Conservation (phyloP, 2,113 vertebrate species). For the Nibea albiflora region DNA sequence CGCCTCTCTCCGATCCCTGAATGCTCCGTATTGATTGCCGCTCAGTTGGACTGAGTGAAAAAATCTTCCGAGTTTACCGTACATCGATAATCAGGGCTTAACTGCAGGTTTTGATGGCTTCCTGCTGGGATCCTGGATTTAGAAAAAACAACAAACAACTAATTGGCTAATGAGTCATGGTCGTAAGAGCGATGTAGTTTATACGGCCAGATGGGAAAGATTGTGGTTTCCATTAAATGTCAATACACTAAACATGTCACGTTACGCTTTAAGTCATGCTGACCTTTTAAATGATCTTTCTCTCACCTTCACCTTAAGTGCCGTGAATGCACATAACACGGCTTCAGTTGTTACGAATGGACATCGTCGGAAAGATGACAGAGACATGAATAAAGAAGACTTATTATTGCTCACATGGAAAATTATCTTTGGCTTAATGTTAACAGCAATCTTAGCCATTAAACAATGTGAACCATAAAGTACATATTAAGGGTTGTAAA, state of each 20-base stretch:
- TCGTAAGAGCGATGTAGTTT: conserved; percentile 11
- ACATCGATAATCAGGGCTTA: conserved; percentile 45
- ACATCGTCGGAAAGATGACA: background rate
- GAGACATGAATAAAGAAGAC: background rate
- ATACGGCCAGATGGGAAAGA: conserved; percentile 23
- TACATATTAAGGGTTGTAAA: too few species aligned
- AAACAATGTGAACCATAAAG: too few species aligned
- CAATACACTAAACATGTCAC: background rate
- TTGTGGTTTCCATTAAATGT: conserved; percentile 9
- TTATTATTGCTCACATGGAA: background rate
- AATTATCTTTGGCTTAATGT: background rate
- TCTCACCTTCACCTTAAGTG: background rate
- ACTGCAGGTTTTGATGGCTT: conserved; percentile 39
- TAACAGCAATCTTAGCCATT: background rate
- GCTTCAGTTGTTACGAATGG: too few species aligned
- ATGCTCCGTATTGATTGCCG: conserved; percentile 44
- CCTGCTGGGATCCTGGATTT: conserved; percentile 29
- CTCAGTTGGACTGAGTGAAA: conserved; percentile 41
- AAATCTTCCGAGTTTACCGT: conserved; percentile 51
- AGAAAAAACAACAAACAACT: conserved; percentile 8
- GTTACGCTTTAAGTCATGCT: background rate
- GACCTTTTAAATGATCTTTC: background rate
- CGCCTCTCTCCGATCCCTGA: background rate
- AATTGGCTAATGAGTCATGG: conserved; percentile 38
- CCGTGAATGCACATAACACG: too few species aligned